These are phyloP conservation scores for Steinernema feltiae DNA, from an alignment of 1,140 invertebrate species.

Conservation along the genomic window DNA sequence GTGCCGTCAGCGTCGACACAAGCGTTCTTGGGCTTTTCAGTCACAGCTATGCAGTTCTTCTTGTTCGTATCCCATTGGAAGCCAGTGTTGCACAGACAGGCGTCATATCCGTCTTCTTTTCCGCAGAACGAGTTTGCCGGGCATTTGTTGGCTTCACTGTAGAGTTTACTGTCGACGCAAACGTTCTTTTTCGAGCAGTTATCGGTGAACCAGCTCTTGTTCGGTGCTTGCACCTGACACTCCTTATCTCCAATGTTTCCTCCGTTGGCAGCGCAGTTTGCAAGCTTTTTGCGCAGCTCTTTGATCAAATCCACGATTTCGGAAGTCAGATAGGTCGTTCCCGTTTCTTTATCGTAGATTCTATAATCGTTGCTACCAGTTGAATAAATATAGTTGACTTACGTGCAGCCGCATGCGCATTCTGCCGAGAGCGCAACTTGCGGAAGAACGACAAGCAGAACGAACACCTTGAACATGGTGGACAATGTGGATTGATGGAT, in stretches of 20 bases:
- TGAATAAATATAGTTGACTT: background rate
- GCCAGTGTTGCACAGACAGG: background rate
- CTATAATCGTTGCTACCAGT: background rate
- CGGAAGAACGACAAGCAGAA: no score
- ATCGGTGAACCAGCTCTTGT: background rate
- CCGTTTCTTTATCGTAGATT: background rate
- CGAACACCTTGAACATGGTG: no score
- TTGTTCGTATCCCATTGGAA: background rate
- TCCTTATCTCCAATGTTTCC: background rate
- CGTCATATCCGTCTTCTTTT: background rate
- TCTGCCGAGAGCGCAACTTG: no score
- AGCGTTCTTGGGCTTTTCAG: background rate
- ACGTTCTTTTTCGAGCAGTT: background rate
- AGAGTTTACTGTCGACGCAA: background rate
- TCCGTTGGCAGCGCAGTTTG: background rate
- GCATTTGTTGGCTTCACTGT: background rate
- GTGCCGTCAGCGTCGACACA: background rate
- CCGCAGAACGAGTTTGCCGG: background rate
- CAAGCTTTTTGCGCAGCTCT: background rate
- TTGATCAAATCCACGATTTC: background rate
- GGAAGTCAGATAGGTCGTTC: background rate
- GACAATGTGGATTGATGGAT: no score
- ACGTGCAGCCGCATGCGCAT: background rate
- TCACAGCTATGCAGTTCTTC: background rate
- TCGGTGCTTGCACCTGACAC: background rate